Evolutionary conservation across 2,888 invertebrate genomes (phyloP).

Genomic region (Oscheius myriophilus): DNA sequence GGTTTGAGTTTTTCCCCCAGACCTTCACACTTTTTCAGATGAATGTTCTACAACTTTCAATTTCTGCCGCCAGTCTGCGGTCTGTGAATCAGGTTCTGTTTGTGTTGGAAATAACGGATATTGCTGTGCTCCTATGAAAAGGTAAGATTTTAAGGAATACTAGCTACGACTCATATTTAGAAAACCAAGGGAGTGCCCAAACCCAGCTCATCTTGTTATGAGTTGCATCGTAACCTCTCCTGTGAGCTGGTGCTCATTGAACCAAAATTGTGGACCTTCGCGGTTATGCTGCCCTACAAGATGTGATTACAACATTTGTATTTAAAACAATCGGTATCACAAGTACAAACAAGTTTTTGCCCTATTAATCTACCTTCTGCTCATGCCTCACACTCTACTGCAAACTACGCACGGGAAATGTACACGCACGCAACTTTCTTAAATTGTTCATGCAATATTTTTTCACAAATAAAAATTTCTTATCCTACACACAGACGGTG

Average conservation of each 20-base stretch:
- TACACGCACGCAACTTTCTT: too few relatives aligned
- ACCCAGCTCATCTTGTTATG: not conserved
- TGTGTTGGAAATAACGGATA: constrained; percentile 16
- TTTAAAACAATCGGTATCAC: constrained; percentile 22
- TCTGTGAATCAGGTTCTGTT: constrained; percentile 22
- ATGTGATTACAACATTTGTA: constrained; percentile 27
- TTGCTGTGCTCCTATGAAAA: constrained; percentile 23
- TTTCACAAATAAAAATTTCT: too few relatives aligned
- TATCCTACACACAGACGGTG: too few relatives aligned
- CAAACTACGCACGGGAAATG: too few relatives aligned
- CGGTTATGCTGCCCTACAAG: constrained; percentile 14
- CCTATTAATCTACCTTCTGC: too few relatives aligned
- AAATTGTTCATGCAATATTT: too few relatives aligned
- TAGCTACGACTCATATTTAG: not conserved
- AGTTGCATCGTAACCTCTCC: not conserved
- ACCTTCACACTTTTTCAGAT: constrained; percentile 7
- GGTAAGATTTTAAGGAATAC: not conserved
- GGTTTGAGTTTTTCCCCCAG: not conserved
- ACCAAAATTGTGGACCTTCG: constrained; percentile 2
- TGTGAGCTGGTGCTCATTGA: constrained; percentile 22
- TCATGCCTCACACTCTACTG: too few relatives aligned
- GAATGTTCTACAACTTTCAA: constrained; percentile 20
- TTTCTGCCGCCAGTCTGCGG: constrained; percentile 14
- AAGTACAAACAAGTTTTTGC: constrained; percentile 22
- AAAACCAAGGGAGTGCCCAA: constrained; percentile 2